Evolutionary conservation across 1,140 invertebrate species (phyloP), one percentile per base, ranked within the genome.

Genomic region (Trigoniulus corallinus): DNA sequence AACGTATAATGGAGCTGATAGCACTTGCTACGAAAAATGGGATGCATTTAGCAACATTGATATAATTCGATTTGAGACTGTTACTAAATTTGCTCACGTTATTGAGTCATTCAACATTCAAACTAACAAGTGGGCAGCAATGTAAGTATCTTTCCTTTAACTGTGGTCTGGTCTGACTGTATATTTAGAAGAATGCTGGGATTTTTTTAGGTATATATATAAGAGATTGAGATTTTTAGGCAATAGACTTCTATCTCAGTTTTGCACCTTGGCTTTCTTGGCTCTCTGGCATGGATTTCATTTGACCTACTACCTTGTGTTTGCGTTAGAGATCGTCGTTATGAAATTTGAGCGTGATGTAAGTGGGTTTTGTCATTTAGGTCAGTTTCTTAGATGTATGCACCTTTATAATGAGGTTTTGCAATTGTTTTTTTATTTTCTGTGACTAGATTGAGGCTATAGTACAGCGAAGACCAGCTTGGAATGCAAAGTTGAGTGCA

Each of bases 231-330:
- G 82, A 61, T 95, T 95, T 65, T 68, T 97, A 1, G 82, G 83
- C 21, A 92, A 85, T 63, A 78, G 81, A 26, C 69, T 80, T n/a
- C 65, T 84, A 3, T 94, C 88, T 49, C 91, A 95, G 66, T 64
- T 76, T 1, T 71, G 76, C 0, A 84, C 89, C 0, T 67, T 97
- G 18, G 40, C 78, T 0, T 96, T 94, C 66, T 73, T 97, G 10
- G 87, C 92, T 0, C 53, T 94, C 0, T 97, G 92, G 92, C 91
- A 97, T 64, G 92, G 92, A 15, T 75, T 86, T 39, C 82, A 89
- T 58, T 79, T 79, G 12, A 88, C 89, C 2, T 97, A 97, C 59
- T 96, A 92, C 61, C 70, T 87, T 55, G 82, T 81, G 42, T 97
- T 97, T 68, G 77, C 88, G 39, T 80, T 91, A 64, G 92, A 97